These are phyloP conservation scores for Frankliniella fusca DNA, from an alignment of 2,888 invertebrate genomes.

Conservation along the genomic window DNA sequence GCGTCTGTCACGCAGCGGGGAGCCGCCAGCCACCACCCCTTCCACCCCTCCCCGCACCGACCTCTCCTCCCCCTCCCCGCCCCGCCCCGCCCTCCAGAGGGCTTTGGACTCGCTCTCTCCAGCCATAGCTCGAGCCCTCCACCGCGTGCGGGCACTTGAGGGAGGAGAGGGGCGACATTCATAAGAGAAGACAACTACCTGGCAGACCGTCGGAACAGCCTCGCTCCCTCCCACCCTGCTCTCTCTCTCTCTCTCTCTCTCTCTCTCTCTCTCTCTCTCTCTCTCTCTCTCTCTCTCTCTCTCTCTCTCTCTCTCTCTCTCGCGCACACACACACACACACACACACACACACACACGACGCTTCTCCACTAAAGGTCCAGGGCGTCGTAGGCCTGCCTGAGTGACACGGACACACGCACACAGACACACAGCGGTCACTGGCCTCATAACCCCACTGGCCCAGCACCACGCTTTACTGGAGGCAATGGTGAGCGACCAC, in stretches of 20 bases:
- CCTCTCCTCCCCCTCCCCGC: not conserved
- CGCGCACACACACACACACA: not conserved
- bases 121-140: too few species aligned
- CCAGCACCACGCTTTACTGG: not conserved
- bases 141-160: not conserved
- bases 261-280: not conserved
- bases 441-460: not conserved
- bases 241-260: not conserved
- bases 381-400: not conserved
- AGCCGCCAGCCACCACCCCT: not conserved
- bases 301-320: conserved; percentile 1
- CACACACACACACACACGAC: not conserved
- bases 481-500: not conserved
- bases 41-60: not conserved
- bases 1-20: conserved; percentile 5
- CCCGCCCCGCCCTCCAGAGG: not conserved
- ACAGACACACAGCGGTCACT: not conserved
- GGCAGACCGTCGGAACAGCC: not conserved
- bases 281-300: not conserved
- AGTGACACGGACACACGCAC: not conserved
- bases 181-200: conserved; percentile 22
- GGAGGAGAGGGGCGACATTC: conserved; percentile 8
- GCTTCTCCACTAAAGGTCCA: not conserved
- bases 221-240: not conserved
- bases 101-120: not conserved